Base-by-base conservation (phyloP, 2,888 invertebrate genomes). In the Megalurothrips usitatus region DNA sequence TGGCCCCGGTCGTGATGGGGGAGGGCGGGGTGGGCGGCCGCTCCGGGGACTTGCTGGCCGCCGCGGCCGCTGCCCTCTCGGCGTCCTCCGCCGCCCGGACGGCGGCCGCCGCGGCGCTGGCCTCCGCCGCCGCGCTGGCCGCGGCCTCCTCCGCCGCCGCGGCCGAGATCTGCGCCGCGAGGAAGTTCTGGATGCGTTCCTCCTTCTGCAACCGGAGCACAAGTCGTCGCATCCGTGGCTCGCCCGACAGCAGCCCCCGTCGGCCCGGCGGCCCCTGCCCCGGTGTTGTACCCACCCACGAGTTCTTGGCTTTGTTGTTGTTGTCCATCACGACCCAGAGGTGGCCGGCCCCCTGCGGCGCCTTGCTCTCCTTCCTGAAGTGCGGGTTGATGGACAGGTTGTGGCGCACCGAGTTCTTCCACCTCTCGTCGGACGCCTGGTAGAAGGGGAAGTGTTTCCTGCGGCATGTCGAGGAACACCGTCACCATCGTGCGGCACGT, bases 371-470 rank as follows among this genome's bases (percentile, higher is more conserved):
- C 87, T 96, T 96, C 78, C 93, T 91, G 87, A 96, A 96, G 87
- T 96, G 96, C 0, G 96, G 96, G 88, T 96, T 96, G 86, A 96
- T 96, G 58, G 96, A 96, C 23, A 96, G 89, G 87, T 96, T 96
- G 87, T 96, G 96, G 83, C 96, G 90, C 1, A 96, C 96, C 0
- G 96, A 96, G 86, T 96, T 96, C 88, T 96, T 96, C 96, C 96
- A 96, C 85, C 96, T 92, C 86, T 96, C 96, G 85, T 96, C 96
- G 85, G 95, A 94, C 75, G 94, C 94, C 86, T 95, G 95, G 89
- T 95, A 96, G 87, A 92, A 96, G 0, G 96, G 95, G 87, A 94
- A 96, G 82, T 93, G 94, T 85, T 95, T 94, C 6, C 96, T 96
- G 88, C 28, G 84, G 89, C 86, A 82, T 43, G 47, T 63, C 82